These are phyloP conservation scores for Rhinopomastus cyanomelas DNA, from an alignment of 2,113 vertebrate genomes.

Conservation along the genomic window DNA sequence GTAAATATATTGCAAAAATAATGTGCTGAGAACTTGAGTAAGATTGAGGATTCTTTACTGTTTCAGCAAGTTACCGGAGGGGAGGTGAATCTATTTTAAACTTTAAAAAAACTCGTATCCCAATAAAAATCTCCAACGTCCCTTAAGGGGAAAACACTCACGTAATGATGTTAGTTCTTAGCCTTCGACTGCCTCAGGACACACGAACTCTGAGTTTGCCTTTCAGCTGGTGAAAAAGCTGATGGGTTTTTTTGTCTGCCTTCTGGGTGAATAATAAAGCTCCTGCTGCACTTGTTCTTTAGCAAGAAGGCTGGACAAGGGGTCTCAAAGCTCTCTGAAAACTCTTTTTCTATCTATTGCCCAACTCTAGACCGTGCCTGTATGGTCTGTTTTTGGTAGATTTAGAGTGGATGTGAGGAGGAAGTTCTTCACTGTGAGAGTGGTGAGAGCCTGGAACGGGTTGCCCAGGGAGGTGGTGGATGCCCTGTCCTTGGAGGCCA, in stretches of 20 bases:
- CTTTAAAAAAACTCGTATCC: not conserved
- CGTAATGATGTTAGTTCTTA: not conserved
- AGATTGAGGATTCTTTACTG: not conserved
- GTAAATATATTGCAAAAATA: constrained; percentile 32
- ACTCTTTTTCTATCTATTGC: not conserved
- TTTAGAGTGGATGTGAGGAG: too few species aligned
- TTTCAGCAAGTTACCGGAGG: not conserved
- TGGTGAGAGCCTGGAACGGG: too few species aligned
- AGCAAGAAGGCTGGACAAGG: not conserved
- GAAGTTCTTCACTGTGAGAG: too few species aligned
- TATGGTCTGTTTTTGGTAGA: not conserved
- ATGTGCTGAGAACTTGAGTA: not conserved
- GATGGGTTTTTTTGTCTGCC: not conserved
- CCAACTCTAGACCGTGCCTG: not conserved
- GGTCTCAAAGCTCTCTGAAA: not conserved
- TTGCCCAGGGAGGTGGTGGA: too few species aligned
- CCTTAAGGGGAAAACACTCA: not conserved
- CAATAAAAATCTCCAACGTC: not conserved
- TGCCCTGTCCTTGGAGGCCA: too few species aligned
- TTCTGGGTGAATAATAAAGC: not conserved
- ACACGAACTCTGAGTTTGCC: not conserved
- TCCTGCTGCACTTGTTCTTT: not conserved
- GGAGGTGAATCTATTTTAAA: not conserved
- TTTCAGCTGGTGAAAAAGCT: not conserved
- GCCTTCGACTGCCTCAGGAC: not conserved